phyloP scores from a whole-genome alignment of 92 coral and sea anemone genomes.

The Phymanthus crucifer region DNA sequence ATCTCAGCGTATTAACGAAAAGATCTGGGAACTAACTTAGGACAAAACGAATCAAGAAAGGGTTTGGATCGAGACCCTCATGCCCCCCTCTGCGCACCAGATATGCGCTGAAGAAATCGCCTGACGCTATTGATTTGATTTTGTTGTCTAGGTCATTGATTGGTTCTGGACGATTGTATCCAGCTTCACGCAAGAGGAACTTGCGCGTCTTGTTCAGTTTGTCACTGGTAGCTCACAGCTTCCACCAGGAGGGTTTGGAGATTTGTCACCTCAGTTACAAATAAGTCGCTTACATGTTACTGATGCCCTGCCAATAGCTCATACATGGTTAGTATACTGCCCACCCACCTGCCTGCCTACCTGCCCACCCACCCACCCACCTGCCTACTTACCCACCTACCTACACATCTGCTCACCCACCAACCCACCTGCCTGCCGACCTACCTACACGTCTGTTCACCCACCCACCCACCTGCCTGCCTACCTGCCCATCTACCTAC shows the following conservation, averaged over 20 bases:
- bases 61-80: background rate
- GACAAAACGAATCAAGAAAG: background rate
- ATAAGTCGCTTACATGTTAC: slow-evolving; percentile 54
- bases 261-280: slow-evolving; percentile 80
- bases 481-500: no score
- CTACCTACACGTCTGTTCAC: no score
- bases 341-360: background rate
- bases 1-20: no score
- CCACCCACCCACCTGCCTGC: no score
- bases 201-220: slow-evolving; percentile 93
- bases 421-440: no score
- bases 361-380: background rate
- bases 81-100: background rate
- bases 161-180: slow-evolving; percentile 96
- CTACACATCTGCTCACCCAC: background rate
- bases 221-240: slow-evolving; percentile 96
- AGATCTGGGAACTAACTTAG: no score
- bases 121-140: background rate
- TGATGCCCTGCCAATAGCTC: slow-evolving; percentile 85
- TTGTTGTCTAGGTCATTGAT: slow-evolving; percentile 55
- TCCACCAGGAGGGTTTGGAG: slow-evolving; percentile 95
- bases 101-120: background rate
- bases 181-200: slow-evolving; percentile 88
- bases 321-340: slow-evolving; percentile 73
- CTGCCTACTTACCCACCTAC: background rate